A percentile compares a stretch with the other conserved stretches of the same genome.
These are phyloP conservation scores for Hydrolagus affinis DNA, from an alignment of 2,113 vertebrate genomes.

Conservation along the genomic window DNA sequence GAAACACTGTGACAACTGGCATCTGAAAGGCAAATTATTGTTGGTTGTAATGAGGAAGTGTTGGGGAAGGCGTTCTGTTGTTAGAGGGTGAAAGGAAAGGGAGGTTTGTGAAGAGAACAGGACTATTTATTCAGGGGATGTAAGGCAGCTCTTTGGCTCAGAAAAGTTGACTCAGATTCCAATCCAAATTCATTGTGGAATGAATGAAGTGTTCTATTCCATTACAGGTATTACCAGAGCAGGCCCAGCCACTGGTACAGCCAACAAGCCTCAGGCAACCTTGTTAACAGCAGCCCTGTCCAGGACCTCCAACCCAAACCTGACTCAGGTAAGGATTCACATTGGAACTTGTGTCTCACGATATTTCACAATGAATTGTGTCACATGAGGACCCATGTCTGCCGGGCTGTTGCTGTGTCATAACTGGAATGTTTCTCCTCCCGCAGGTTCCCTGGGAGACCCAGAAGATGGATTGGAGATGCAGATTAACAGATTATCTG, in stretches of 20 bases:
- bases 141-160: no score
- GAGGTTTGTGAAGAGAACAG: no score
- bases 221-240: background rate
- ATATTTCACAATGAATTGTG: background rate
- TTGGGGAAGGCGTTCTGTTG: no score
- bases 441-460: slow-evolving; percentile 54
- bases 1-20: no score
- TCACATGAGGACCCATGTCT: background rate
- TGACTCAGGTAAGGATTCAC: background rate
- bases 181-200: background rate
- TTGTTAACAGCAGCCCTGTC: background rate
- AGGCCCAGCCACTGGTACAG: slow-evolving; percentile 2
- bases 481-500: slow-evolving; percentile 83
- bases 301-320: background rate
- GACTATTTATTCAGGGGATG: no score
- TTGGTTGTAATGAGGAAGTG: no score
- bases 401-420: background rate
- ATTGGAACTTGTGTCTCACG: no score
- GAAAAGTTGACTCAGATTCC: no score
- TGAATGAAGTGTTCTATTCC: background rate
- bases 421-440: background rate
- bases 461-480: slow-evolving; percentile 80
- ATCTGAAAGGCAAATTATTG: no score
- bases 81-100: no score
- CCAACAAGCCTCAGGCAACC: background rate